These are phyloP conservation scores for Accipiter cooperii DNA, from an alignment of 2,113 vertebrate genomes.

Conservation along the genomic window DNA sequence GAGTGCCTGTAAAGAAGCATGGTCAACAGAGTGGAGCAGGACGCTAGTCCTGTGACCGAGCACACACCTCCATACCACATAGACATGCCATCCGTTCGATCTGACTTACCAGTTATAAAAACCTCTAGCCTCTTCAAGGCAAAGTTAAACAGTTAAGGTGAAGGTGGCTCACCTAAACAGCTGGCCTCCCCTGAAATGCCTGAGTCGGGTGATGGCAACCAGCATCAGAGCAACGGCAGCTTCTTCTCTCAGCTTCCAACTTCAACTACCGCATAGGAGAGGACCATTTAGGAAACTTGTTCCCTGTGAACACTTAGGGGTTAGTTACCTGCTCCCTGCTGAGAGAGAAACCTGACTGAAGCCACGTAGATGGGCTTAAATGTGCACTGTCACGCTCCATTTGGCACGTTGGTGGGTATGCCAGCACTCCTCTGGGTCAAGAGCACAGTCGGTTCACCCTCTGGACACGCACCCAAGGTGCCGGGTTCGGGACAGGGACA, in stretches of 20 bases:
- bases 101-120: background rate
- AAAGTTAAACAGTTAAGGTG: background rate
- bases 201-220: background rate
- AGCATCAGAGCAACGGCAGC: fast-evolving
- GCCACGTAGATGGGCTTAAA: background rate
- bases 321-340: background rate
- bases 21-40: background rate
- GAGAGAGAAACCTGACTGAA: background rate
- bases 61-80: background rate
- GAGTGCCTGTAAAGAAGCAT: background rate
- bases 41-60: background rate
- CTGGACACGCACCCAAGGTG: background rate
- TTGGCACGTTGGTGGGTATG: fast-evolving
- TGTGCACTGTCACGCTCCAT: background rate
- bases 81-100: background rate
- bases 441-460: background rate
- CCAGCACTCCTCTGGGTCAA: background rate
- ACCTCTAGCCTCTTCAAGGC: background rate
- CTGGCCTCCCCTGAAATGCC: background rate
- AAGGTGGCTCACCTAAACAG: background rate
- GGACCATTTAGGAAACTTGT: background rate
- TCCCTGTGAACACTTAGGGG: background rate
- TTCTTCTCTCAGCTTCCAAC: background rate
- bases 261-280: background rate
- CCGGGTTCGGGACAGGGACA: background rate